A percentile compares a stretch with the other conserved stretches of the same genome.
phyloP scores from a whole-genome alignment of 1,140 invertebrate genomes.

The Globodera ellingtonae region DNA sequence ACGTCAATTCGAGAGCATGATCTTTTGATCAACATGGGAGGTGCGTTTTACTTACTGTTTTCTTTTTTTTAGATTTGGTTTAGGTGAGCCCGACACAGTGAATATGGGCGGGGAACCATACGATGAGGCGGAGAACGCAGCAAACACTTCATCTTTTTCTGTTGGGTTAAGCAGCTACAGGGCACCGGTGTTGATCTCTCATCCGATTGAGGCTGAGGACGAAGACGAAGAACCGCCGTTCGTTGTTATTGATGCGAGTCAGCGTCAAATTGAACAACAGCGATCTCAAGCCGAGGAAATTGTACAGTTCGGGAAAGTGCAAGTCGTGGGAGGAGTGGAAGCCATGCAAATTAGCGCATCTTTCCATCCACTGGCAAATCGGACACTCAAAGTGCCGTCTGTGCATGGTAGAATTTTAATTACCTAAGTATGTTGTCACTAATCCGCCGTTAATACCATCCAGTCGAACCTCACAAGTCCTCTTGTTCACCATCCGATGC shows the following conservation, averaged over 20 bases:
- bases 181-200: constrained; percentile 23
- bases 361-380: background rate
- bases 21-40: constrained; percentile 45
- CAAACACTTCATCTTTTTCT: constrained; percentile 5
- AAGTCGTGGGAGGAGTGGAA: background rate
- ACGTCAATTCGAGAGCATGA: constrained; percentile 27
- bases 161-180: constrained; percentile 26
- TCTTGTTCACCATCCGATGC: constrained; percentile 23
- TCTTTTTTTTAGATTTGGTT: background rate
- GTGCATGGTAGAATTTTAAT: background rate
- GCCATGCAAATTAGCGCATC: background rate
- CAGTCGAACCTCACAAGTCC: constrained; percentile 9
- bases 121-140: constrained; percentile 21
- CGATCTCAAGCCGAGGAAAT: background rate
- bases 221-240: constrained; percentile 30
- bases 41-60: constrained; percentile 1
- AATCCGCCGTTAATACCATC: background rate
- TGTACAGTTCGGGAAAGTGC: background rate
- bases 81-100: constrained; percentile 44
- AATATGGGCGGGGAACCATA: constrained; percentile 48
- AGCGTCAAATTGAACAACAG: background rate
- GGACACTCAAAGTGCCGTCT: background rate
- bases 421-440: background rate
- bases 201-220: constrained; percentile 31
- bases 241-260: constrained; percentile 1